phyloP scores from a whole-genome alignment of 2,888 invertebrate species.

The Drosophila antonietae region DNA sequence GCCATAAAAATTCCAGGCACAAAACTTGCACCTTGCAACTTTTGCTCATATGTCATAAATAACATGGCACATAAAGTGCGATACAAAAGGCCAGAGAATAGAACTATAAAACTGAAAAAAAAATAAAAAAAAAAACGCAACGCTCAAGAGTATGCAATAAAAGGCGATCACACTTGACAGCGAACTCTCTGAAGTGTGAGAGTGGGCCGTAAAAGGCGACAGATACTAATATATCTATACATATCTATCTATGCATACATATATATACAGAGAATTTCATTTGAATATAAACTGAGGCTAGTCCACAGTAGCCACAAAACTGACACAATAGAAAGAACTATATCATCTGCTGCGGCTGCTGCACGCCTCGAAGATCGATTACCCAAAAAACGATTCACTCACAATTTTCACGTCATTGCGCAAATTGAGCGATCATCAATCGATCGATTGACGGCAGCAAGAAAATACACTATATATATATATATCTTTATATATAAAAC shows the following conservation, averaged over 20 bases:
- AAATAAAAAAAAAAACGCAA: constrained; percentile 13
- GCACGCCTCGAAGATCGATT: constrained; percentile 71
- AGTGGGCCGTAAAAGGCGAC: constrained; percentile 5
- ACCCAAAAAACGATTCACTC: constrained; percentile 42
- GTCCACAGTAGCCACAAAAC: constrained; percentile 10
- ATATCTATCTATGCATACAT: not conserved
- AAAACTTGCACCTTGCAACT: constrained; percentile 80
- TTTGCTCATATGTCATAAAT: constrained; percentile 75
- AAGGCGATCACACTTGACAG: constrained; percentile 50
- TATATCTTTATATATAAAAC: not conserved
- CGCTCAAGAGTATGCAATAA: constrained; percentile 78
- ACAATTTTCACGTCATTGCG: constrained; percentile 77
- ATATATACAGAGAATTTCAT: constrained; percentile 2
- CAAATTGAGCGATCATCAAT: constrained; percentile 78
- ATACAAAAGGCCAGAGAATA: constrained; percentile 59
- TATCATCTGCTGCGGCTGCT: constrained; percentile 55
- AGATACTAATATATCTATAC: not conserved
- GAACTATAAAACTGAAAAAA: constrained; percentile 56
- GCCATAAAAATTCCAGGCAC: constrained; percentile 73
- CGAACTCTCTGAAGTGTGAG: constrained; percentile 34
- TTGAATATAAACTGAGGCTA: constrained; percentile 15
- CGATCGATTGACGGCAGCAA: constrained; percentile 24
- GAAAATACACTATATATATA: not conserved
- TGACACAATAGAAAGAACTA: constrained; percentile 46
- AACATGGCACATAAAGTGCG: constrained; percentile 50